These are phyloP conservation scores for Psittacula echo DNA, from an alignment of 2,797 vertebrate genomes.

Conservation along the genomic window DNA sequence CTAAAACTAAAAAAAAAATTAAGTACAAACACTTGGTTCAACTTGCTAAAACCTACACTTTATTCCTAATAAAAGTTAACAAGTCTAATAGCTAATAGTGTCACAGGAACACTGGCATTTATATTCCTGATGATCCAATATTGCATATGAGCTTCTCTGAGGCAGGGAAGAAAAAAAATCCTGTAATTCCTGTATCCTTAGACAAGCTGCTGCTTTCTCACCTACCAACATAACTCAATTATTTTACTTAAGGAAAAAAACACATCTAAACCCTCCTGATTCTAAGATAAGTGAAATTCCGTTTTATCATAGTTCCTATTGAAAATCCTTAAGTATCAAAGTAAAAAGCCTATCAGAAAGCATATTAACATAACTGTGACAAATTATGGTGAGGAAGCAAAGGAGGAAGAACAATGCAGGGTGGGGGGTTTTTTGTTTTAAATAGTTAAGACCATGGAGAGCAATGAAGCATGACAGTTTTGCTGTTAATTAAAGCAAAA, in stretches of 20 bases:
- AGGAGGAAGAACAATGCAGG: not conserved
- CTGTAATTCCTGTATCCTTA: not conserved
- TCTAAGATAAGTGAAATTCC: not conserved
- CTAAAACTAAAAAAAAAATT: not conserved
- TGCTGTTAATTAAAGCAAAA: not conserved
- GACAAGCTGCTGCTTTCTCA: not conserved
- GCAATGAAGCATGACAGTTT: not conserved
- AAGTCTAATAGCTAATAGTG: not conserved
- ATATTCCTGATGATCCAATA: not conserved
- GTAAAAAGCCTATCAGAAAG: not conserved
- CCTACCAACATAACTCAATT: not conserved
- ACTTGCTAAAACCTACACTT: not conserved
- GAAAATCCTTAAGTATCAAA: not conserved
- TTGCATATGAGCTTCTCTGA: not conserved
- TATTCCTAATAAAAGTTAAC: not conserved
- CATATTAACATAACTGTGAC: not conserved
- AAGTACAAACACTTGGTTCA: not conserved
- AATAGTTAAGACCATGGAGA: not conserved
- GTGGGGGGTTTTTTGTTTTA: rapidly evolving
- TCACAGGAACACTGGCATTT: not conserved
- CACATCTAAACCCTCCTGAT: not conserved
- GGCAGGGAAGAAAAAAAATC: not conserved
- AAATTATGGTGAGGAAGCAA: not conserved
- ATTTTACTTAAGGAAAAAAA: not conserved
- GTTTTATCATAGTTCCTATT: not conserved